These are phyloP conservation scores for Harpegnathos saltator DNA, from an alignment of 1,140 invertebrate genomes.

Conservation along the genomic window DNA sequence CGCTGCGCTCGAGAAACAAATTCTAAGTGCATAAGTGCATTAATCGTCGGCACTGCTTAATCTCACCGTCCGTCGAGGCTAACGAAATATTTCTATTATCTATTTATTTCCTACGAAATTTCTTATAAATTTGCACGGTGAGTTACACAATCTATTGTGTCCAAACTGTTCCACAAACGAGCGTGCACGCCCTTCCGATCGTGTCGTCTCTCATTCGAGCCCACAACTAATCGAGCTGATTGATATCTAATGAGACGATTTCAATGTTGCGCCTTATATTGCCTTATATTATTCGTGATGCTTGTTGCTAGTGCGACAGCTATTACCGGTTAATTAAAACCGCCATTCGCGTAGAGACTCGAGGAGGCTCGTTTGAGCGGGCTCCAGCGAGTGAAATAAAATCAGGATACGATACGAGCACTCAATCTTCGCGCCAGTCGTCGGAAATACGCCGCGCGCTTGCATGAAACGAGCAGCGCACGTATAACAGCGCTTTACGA, in stretches of 20 bases:
- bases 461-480: not conserved
- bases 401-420: not conserved
- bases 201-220: too few relatives aligned
- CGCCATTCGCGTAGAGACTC: not conserved
- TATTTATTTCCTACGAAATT: not conserved
- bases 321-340: conserved; percentile 31
- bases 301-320: not conserved
- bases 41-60: not conserved
- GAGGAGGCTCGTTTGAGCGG: not conserved
- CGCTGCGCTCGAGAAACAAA: not conserved
- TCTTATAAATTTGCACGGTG: too few relatives aligned
- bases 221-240: not conserved
- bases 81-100: too few relatives aligned
- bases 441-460: conserved; percentile 9
- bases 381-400: conserved; percentile 10
- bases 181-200: too few relatives aligned
- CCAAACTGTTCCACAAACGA: too few relatives aligned
- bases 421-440: conserved; percentile 23
- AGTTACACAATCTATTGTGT: too few relatives aligned
- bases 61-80: not conserved
- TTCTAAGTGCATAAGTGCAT: conserved; percentile 36
- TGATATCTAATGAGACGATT: conserved; percentile 11
- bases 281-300: not conserved
- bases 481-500: conserved; percentile 21
- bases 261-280: not conserved